phyloP scores from a whole-genome alignment of 2,797 vertebrate species.

The Martes flavigula region DNA sequence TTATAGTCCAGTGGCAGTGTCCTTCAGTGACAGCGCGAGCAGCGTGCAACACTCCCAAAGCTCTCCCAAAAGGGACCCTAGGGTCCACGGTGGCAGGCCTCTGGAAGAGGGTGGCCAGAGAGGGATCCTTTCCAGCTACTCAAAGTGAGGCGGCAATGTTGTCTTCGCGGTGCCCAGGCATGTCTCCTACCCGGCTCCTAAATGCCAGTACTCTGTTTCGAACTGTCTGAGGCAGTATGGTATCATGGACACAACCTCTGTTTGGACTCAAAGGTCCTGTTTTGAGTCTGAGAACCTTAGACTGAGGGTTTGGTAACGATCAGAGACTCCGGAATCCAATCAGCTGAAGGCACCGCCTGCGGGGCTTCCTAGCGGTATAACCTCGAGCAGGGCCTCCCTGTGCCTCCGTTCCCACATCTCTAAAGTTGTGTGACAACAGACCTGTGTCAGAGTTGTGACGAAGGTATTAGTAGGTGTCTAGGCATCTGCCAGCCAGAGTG shows the following conservation, averaged over 20 bases:
- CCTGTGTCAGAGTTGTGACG: not conserved
- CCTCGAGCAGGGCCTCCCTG: not conserved
- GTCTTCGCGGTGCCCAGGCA: accelerated
- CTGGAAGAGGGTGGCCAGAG: not conserved
- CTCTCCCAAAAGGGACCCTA: accelerated
- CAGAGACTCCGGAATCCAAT: no score
- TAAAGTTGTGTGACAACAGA: no score
- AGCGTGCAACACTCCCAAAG: accelerated
- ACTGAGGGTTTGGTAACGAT: not conserved
- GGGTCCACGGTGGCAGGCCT: not conserved
- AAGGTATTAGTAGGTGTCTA: accelerated
- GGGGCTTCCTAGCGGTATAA: accelerated
- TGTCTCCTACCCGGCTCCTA: not conserved
- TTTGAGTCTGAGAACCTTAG: not conserved
- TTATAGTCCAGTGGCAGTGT: not conserved
- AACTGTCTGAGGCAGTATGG: accelerated
- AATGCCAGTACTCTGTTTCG: not conserved
- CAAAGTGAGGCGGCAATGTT: not conserved
- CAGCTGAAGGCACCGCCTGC: not conserved
- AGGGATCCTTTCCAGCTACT: not conserved
- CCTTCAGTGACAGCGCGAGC: not conserved
- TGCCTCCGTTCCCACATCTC: not conserved
- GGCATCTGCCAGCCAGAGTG: accelerated
- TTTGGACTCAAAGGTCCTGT: not conserved
- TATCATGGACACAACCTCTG: not conserved